These are phyloP conservation scores for Amphiprion percula DNA, from an alignment of 2,113 vertebrate genomes.

Conservation along the genomic window DNA sequence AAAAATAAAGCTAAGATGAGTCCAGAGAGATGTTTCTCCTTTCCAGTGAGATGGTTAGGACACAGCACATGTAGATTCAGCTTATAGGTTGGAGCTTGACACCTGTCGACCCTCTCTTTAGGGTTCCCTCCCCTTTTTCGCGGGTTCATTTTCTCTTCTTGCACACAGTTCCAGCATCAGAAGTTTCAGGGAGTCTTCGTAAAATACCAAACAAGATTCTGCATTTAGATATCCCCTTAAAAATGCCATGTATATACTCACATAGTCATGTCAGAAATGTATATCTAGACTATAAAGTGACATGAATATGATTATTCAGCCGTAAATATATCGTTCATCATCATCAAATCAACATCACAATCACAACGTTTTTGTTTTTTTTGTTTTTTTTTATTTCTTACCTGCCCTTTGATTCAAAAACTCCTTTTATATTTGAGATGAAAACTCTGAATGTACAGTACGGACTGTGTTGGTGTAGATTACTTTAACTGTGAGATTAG, in stretches of 20 bases:
- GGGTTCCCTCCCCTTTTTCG: slow-evolving; percentile 65
- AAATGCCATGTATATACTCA: slow-evolving; percentile 82
- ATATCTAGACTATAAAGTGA: slow-evolving; percentile 72
- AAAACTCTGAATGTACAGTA: slow-evolving; percentile 86
- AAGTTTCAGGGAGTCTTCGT: slow-evolving; percentile 79
- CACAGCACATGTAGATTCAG: slow-evolving; percentile 82
- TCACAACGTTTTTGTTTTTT: not conserved
- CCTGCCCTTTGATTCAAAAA: slow-evolving; percentile 62
- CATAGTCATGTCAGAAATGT: slow-evolving; percentile 76
- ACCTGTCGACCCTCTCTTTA: slow-evolving; percentile 61
- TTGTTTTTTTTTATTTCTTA: slow-evolving; percentile 49
- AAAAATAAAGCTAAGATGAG: slow-evolving; percentile 17
- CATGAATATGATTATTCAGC: slow-evolving; percentile 64
- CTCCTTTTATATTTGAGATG: slow-evolving; percentile 83
- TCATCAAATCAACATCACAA: slow-evolving; percentile 48
- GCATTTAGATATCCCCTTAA: slow-evolving; percentile 58
- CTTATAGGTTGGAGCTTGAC: slow-evolving; percentile 72
- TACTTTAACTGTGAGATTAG: slow-evolving; percentile 81
- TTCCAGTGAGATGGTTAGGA: slow-evolving; percentile 74
- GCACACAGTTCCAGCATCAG: slow-evolving; percentile 82
- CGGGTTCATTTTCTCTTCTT: slow-evolving; percentile 71
- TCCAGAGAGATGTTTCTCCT: slow-evolving; percentile 62
- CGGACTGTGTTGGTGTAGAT: slow-evolving; percentile 77
- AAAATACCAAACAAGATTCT: slow-evolving; percentile 67
- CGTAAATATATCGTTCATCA: slow-evolving; percentile 42